Percentiles rank a stretch among this genome's conserved stretches.
These are phyloP conservation scores for Cantharis flavilabris DNA, from an alignment of 2,888 invertebrate genomes.

Conservation along the genomic window DNA sequence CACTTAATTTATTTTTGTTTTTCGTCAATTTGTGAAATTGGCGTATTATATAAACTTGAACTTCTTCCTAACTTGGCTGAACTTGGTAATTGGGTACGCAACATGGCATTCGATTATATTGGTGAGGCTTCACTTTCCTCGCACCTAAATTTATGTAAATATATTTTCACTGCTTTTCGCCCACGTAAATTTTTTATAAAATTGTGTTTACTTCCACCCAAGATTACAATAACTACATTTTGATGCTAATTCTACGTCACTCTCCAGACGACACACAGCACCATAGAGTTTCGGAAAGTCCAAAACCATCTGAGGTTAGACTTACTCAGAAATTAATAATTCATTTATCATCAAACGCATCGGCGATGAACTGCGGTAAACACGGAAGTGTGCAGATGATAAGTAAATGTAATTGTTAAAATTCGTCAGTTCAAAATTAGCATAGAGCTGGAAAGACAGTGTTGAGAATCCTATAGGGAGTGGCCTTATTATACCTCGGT, in stretches of 20 bases:
- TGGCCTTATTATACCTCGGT: too few species aligned
- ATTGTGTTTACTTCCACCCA: not conserved
- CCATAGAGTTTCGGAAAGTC: not conserved
- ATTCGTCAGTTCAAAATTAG: not conserved
- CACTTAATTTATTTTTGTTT: not conserved
- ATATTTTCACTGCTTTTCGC: not conserved
- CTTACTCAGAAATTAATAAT: not conserved
- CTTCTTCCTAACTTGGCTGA: constrained; percentile 7
- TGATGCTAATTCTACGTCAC: not conserved
- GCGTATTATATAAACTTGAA: constrained; percentile 14
- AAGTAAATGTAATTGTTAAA: not conserved
- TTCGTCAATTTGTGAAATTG: not conserved
- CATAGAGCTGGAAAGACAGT: not conserved
- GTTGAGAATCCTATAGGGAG: too few species aligned
- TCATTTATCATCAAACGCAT: not conserved
- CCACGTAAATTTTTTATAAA: not conserved
- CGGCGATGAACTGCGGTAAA: not conserved
- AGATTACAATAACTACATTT: not conserved
- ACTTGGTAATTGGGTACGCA: constrained; percentile 17
- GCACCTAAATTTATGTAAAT: constrained; percentile 12
- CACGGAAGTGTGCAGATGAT: not conserved
- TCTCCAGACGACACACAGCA: too few species aligned
- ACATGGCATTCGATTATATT: not conserved
- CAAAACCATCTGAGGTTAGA: not conserved
- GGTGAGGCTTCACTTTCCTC: constrained; percentile 17